Conservation (phyloP, 2,113 vertebrate species). For the Grantiella picta region DNA sequence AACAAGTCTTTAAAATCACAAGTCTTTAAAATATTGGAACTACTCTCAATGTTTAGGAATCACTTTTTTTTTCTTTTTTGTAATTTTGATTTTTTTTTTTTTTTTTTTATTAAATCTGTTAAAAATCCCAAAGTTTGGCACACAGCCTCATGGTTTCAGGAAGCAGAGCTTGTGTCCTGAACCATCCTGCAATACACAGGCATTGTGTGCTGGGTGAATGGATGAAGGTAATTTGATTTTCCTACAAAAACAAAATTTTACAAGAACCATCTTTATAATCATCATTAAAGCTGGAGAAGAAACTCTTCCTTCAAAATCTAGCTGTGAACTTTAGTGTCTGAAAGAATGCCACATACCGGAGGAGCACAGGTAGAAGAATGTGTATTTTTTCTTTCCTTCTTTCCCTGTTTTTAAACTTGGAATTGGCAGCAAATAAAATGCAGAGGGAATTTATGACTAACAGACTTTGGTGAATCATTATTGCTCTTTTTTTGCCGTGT, state of each 20-base stretch:
- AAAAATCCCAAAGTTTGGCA: not conserved
- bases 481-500: not conserved
- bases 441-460: slow-evolving; percentile 1
- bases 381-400: not conserved
- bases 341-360: not conserved
- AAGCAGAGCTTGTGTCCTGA: not conserved
- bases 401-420: not conserved
- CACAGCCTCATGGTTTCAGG: not conserved
- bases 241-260: not conserved
- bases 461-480: not conserved
- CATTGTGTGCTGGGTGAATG: not conserved
- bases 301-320: not conserved
- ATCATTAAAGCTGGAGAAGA: not conserved
- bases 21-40: not conserved
- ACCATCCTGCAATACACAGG: not conserved
- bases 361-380: not conserved
- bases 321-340: not conserved
- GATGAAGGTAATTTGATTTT: not conserved
- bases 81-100: not conserved
- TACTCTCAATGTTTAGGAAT: not conserved
- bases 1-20: not conserved
- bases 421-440: not conserved
- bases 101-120: not conserved
- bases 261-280: not conserved
- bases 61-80: not conserved